Evolutionary conservation across 2,888 invertebrate genomes (phyloP).

Genomic region (Pimpla rufipes): DNA sequence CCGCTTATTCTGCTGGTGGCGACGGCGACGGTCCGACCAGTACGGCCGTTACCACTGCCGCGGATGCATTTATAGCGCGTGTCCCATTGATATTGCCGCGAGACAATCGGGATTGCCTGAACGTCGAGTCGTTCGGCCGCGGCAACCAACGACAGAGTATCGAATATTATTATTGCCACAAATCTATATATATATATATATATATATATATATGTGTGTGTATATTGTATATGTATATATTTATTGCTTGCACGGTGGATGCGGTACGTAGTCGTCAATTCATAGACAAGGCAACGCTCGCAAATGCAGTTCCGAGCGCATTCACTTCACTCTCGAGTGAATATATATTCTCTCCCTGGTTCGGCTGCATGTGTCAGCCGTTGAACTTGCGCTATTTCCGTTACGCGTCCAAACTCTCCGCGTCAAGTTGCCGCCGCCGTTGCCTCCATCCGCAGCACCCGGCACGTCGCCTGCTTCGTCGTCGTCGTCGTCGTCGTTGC

Average conservation of each 20-base stretch:
- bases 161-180: constrained; percentile 7
- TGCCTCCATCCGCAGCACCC: neutral
- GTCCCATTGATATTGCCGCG: constrained; percentile 8
- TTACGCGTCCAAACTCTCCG: constrained; percentile 55
- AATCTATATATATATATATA: no score
- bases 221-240: neutral
- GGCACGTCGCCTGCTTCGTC: neutral
- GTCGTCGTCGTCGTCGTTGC: neutral
- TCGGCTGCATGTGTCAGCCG: constrained; percentile 53
- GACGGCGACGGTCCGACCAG: neutral
- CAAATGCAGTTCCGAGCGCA: constrained; percentile 13
- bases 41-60: constrained; percentile 22
- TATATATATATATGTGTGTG: no score
- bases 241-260: neutral
- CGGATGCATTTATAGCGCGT: constrained; percentile 30
- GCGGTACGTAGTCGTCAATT: neutral
- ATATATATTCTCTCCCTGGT: neutral
- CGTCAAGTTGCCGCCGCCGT: constrained; percentile 11
- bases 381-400: constrained; percentile 72
- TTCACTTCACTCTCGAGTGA: constrained; percentile 12
- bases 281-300: constrained; percentile 15
- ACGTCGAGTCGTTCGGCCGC: constrained; percentile 8
- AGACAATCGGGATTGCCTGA: constrained; percentile 5
- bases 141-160: neutral
- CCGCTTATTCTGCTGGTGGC: neutral